Base-by-base conservation (phyloP, 1,140 invertebrate genomes). In the Eupristina koningsbergeri region DNA sequence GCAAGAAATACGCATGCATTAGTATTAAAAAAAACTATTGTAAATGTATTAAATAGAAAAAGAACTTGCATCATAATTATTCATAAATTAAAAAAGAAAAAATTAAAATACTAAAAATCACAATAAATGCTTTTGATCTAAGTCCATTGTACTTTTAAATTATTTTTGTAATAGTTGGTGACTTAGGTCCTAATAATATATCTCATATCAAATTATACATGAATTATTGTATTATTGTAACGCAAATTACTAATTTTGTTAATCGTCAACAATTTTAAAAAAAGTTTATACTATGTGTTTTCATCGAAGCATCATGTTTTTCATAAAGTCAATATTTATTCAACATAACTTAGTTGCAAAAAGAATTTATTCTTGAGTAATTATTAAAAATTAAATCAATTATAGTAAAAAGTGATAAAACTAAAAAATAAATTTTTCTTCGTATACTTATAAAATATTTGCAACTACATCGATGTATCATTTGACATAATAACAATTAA, bases 291-390 rank as follows among this genome's bases (percentile, higher is more conserved):
- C 36, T 73, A 41, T 81, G 36, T 50, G n/a, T n/a, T n/a, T n/a
- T 73, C 47, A 82, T 76, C 29, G 7, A 76, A 64, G 34, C 47
- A 83, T 64, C 11, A 69, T 76, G 67, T 76, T 61, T 74, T 36
- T 63, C 26, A 41, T n/a, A 71, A 39, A 13, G 15, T n/a, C 22
- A 41, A 71, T 41, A 71, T n/a, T 39, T 6, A 69, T 69, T 6
- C 9, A 50, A 50, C 6, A 50, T 15, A 50, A 15, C 47, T 50
- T 50, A 50, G 47, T 50, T 50, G 9, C 47, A 11, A 31, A 7
- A 64, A n/a, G 34, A 13, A 31, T 64, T 64, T 31, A 31, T 64
- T 34, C 13, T 64, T 64, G 3, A 34, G 29, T 64, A 64, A 31
- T 13, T 64, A 29, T 15, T 64, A 22, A 31, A 2, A 64, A n/a